These are phyloP conservation scores for Embiotoca jacksoni DNA, from an alignment of 2,113 vertebrate species.

Conservation along the genomic window DNA sequence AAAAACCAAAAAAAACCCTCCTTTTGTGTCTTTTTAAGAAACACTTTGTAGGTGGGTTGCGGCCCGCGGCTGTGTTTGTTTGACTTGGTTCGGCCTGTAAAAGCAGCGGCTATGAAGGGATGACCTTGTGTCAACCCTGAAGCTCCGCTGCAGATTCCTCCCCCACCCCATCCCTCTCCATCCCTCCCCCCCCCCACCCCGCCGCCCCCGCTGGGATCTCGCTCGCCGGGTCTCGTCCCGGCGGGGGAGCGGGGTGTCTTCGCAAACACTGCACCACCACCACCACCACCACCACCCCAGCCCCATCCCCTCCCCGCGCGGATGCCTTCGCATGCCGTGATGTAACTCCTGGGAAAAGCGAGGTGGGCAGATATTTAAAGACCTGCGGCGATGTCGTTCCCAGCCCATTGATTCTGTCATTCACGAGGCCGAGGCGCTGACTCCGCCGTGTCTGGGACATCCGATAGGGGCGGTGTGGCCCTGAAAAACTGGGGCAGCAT, in stretches of 20 bases:
- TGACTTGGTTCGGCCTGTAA: slow-evolving; percentile 76
- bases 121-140: slow-evolving; percentile 77
- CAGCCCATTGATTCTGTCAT: slow-evolving; percentile 85
- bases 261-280: slow-evolving; percentile 25
- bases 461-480: slow-evolving; percentile 83
- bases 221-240: slow-evolving; percentile 51
- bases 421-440: slow-evolving; percentile 78
- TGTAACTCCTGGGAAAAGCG: slow-evolving; percentile 84
- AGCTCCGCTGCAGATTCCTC: slow-evolving; percentile 50
- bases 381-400: slow-evolving; percentile 78
- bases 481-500: slow-evolving; percentile 80
- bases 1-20: too few species aligned
- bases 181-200: too few species aligned
- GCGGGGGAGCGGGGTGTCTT: slow-evolving; percentile 45
- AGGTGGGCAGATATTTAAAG: slow-evolving; percentile 83
- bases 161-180: too few species aligned
- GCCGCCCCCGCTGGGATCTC: slow-evolving; percentile 50
- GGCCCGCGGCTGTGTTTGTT: slow-evolving; percentile 75
- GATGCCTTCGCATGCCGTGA: slow-evolving; percentile 71
- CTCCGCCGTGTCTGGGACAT: slow-evolving; percentile 87
- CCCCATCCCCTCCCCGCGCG: background rate
- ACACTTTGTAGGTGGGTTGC: slow-evolving; percentile 72
- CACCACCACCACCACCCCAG: background rate
- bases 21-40: slow-evolving; percentile 68
- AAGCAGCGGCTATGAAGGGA: slow-evolving; percentile 71